phyloP scores from a whole-genome alignment of 2,888 invertebrate species.

The Drosophila paranaensis region DNA sequence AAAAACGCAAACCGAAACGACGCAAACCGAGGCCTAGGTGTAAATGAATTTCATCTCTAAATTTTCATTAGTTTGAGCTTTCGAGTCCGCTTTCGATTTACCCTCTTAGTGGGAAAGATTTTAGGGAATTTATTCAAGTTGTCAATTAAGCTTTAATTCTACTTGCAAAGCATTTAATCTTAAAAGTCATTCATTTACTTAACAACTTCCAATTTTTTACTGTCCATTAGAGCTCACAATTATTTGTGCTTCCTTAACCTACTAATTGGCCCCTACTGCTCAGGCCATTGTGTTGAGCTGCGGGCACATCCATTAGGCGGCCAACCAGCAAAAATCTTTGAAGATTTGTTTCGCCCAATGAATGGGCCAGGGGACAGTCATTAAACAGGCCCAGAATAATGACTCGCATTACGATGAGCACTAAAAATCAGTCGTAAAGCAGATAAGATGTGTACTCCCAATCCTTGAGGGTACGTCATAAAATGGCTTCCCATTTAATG shows the following conservation, averaged over 20 bases:
- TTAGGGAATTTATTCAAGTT: not conserved
- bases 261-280: constrained; percentile 43
- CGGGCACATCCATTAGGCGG: constrained; percentile 59
- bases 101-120: too few species aligned
- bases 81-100: not conserved
- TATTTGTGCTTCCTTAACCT: constrained; percentile 28
- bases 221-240: constrained; percentile 38
- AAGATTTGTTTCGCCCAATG: constrained; percentile 29
- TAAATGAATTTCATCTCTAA: not conserved
- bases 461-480: constrained; percentile 40
- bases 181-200: constrained; percentile 24
- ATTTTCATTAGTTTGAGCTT: not conserved
- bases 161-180: not conserved
- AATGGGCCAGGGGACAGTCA: constrained; percentile 47
- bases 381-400: constrained; percentile 66
- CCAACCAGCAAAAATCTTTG: constrained; percentile 48
- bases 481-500: constrained; percentile 17
- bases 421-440: constrained; percentile 72
- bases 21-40: too few species aligned
- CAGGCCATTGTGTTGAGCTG: constrained; percentile 24
- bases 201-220: constrained; percentile 14
- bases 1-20: too few species aligned
- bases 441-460: constrained; percentile 46
- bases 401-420: constrained; percentile 62
- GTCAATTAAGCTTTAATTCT: not conserved